Conservation (phyloP, 2,888 invertebrate species). For the Flexamia atlantica region DNA sequence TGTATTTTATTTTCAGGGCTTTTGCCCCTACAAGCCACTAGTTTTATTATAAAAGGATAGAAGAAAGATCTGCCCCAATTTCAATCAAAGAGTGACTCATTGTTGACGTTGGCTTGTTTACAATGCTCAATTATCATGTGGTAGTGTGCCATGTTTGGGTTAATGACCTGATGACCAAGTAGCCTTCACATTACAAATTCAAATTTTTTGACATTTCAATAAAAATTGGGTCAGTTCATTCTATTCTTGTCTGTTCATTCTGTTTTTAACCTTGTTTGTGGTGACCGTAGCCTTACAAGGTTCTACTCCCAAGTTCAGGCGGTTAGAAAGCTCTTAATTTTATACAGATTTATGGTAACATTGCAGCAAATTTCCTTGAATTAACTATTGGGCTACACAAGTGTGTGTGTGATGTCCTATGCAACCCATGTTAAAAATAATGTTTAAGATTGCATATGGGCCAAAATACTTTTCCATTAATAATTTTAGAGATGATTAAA, state of each 20-base stretch:
- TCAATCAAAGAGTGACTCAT: not conserved
- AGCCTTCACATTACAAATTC: not conserved
- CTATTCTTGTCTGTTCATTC: not conserved
- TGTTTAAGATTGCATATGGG: too few species aligned
- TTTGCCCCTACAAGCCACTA: too few species aligned
- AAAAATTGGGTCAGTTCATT: constrained; percentile 16
- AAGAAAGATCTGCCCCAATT: not conserved
- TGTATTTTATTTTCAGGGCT: too few species aligned
- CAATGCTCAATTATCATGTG: not conserved
- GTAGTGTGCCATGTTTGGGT: constrained; percentile 2
- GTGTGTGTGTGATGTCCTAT: too few species aligned
- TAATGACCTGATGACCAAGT: constrained; percentile 5
- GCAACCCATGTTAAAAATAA: too few species aligned
- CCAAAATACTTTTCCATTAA: too few species aligned
- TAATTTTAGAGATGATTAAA: too few species aligned
- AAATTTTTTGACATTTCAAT: not conserved
- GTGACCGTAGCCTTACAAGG: not conserved
- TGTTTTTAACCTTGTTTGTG: constrained; percentile 13
- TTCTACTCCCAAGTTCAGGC: not conserved
- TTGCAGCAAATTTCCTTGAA: too few species aligned
- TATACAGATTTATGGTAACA: too few species aligned
- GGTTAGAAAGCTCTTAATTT: not conserved
- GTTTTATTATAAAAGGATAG: too few species aligned
- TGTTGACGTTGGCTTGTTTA: not conserved
- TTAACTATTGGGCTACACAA: too few species aligned